phyloP scores from a whole-genome alignment of 2,888 invertebrate species.

The Listrodromus nycthemerus region DNA sequence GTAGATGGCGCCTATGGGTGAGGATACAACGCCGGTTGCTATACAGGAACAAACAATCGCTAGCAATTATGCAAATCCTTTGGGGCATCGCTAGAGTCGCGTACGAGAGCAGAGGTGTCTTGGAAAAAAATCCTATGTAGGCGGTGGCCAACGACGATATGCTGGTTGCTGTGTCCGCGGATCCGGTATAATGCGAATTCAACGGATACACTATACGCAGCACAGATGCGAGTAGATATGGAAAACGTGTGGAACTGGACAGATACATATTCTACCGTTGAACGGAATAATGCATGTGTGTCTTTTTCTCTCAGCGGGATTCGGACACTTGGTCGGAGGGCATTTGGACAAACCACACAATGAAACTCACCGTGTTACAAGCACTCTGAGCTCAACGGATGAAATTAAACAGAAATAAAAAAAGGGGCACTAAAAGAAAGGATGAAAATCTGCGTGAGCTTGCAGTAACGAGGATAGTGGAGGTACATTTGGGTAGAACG shows the following conservation, averaged over 20 bases:
- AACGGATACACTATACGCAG: constrained; percentile 17
- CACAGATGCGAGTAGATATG: constrained; percentile 21
- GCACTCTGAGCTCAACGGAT: background rate
- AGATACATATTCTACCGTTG: constrained; percentile 19
- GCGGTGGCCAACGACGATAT: constrained; percentile 27
- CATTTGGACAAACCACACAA: background rate
- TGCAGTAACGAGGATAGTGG: background rate
- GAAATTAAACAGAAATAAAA: constrained; percentile 8
- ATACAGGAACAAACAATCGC: constrained; percentile 82
- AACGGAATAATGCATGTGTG: background rate
- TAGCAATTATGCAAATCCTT: constrained; percentile 82
- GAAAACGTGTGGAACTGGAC: constrained; percentile 10
- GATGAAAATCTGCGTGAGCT: background rate
- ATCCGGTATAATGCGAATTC: constrained; percentile 38
- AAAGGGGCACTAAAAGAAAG: background rate
- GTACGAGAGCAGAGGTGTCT: constrained; percentile 75
- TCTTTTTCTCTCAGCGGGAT: constrained; percentile 14
- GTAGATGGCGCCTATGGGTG: constrained; percentile 15
- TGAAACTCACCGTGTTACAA: background rate
- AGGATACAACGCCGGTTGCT: constrained; percentile 67
- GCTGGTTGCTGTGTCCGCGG: constrained; percentile 10
- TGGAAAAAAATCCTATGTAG: constrained; percentile 55
- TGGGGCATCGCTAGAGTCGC: constrained; percentile 66
- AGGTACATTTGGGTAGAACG: background rate
- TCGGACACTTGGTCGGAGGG: constrained; percentile 23